Base-by-base conservation (phyloP, 1,140 invertebrate species). In the Drosophila auraria region DNA sequence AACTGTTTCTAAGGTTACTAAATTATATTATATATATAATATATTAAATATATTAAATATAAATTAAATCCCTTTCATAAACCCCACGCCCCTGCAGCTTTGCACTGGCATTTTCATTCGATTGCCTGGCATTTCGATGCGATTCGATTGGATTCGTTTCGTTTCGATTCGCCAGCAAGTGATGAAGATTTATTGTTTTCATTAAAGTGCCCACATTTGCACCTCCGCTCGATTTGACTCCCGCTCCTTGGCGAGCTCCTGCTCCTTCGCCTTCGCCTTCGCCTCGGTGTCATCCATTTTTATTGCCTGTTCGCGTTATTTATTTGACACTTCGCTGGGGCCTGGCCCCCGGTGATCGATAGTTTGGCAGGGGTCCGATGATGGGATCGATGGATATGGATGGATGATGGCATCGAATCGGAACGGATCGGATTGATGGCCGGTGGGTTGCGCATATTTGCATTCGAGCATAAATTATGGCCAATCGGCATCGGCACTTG, bases 141-240 rank as follows among this genome's bases (percentile, higher is more conserved):
- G 62, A 54, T 53, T 69, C 63, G 63, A 45, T 65, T 60, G 40
- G 60, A 72, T 76, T 77, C 77, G 59, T 53, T 69, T 80, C 75
- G 23, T 53, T 69, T 79, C 75, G 23, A 64, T 49, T 74, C 65
- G 51, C 59, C 42, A 33, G 50, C 25, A 69, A 56, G 65, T 89
- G 78, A 89, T 89, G 74, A 82, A 89, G 84, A 89, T 89, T 89
- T 89, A 89, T 89, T 89, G 84, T 82, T 81, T 89, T 89, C 81
- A 84, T 83, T 89, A 71, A 87, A 83, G 73, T 83, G 80, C 20
- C 74, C 84, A 89, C 81, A 89, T 87, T 89, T 78, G 75, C 84
- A 89, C 83, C 83, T 87, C 73, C 83, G 63, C 78, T 76, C 58
- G 62, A 60, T 23, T 71, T 65, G 83, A 73, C 70, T 45, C 33